Conservation (phyloP, 2,888 invertebrate species). For the Zygothrica quintamaculata region DNA sequence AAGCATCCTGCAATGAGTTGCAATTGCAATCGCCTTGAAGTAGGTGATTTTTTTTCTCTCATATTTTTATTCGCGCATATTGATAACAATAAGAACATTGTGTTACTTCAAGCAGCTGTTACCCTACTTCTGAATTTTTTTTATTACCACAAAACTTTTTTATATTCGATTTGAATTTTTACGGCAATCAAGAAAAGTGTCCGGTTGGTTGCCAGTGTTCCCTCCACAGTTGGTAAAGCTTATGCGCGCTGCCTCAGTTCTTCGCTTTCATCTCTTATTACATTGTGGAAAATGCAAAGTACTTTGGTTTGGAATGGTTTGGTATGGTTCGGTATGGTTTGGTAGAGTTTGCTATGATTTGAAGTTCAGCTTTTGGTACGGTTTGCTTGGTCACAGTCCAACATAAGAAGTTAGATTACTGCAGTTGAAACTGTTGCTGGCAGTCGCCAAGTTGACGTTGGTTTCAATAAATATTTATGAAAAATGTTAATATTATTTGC, state of each 20-base stretch:
- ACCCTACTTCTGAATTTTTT: conserved; percentile 4
- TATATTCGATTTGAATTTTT: conserved; percentile 36
- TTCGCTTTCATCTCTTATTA: conserved; percentile 70
- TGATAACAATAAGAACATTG: conserved; percentile 55
- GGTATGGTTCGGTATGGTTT: conserved; percentile 14
- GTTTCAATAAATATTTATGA: conserved; percentile 75
- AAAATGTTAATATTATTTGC: conserved; percentile 62
- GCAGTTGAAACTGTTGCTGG: conserved; percentile 55
- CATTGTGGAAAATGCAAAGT: conserved; percentile 70
- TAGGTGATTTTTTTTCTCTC: conserved; percentile 10
- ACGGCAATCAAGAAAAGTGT: conserved; percentile 35
- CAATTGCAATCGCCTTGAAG: conserved; percentile 26
- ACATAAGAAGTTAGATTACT: conserved; percentile 63
- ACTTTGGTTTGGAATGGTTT: conserved; percentile 40
- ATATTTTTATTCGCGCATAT: conserved; percentile 26
- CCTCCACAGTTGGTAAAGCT: conserved; percentile 6
- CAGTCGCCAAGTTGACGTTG: conserved; percentile 20
- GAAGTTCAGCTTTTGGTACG: conserved; percentile 7
- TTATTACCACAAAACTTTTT: conserved; percentile 11
- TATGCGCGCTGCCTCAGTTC: conserved; percentile 42
- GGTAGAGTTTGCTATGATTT: no score
- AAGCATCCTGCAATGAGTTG: conserved; percentile 9
- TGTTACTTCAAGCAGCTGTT: conserved; percentile 56
- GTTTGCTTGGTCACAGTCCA: conserved; percentile 26
- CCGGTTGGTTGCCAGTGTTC: conserved; percentile 33